A percentile compares a stretch with the other conserved stretches of the same genome.
phyloP scores from a whole-genome alignment of 2,888 invertebrate genomes.

The Aleiodes leptofemur region DNA sequence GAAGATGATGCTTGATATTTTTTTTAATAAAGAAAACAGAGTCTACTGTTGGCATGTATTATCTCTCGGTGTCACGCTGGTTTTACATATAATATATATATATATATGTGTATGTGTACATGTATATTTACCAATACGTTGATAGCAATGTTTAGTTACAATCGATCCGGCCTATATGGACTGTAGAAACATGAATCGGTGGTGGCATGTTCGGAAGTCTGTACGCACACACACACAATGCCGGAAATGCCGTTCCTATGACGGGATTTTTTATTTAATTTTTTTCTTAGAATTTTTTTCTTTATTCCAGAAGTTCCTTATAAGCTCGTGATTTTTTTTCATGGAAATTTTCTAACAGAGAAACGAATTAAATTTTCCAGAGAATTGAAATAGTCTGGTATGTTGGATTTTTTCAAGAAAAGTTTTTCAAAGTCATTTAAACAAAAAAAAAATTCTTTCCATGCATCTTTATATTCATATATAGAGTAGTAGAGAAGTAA shows the following conservation, averaged over 20 bases:
- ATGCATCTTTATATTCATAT: neutral
- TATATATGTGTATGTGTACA: neutral
- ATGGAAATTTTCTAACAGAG: too few relatives aligned
- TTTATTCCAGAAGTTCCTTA: neutral
- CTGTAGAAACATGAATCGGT: conserved; percentile 33
- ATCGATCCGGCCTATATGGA: conserved; percentile 32
- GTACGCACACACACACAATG: conserved; percentile 14
- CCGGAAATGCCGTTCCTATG: conserved; percentile 33
- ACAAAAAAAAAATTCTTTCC: too few relatives aligned
- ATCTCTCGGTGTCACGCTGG: conserved; percentile 17
- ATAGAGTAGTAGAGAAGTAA: neutral
- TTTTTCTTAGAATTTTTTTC: neutral
- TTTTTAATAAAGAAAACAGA: neutral
- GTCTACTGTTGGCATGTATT: neutral
- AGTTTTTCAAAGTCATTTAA: too few relatives aligned
- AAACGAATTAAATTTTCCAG: too few relatives aligned
- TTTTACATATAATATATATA: neutral
- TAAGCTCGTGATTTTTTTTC: too few relatives aligned
- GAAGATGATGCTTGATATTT: neutral
- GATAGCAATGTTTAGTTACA: conserved; percentile 28
- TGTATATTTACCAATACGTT: neutral
- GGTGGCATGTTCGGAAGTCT: neutral
- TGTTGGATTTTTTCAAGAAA: too few relatives aligned
- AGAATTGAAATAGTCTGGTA: too few relatives aligned
- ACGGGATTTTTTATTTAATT: conserved; percentile 14